phyloP scores from a whole-genome alignment of 2,888 invertebrate species.

The Orgyia antiqua region DNA sequence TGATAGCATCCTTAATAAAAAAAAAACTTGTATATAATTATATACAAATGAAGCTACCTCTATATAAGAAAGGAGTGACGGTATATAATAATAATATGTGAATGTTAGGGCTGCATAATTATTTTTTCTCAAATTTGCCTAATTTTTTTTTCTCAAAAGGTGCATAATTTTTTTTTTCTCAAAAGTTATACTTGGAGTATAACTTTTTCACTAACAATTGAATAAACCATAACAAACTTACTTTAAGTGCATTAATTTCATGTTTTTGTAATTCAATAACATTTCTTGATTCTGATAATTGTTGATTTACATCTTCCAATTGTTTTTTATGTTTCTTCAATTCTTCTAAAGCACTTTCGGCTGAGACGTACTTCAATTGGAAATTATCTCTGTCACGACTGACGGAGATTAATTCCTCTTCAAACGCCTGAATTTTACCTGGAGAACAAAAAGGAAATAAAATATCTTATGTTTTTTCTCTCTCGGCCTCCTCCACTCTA shows the following conservation, averaged over 20 bases:
- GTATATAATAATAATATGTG: too few species aligned
- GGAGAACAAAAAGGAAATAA: conserved; percentile 12
- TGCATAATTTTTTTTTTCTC: too few species aligned
- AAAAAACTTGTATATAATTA: too few species aligned
- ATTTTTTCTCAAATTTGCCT: too few species aligned
- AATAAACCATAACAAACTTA: conserved; percentile 31
- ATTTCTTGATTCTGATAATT: conserved; percentile 55
- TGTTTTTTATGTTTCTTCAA: conserved; percentile 75
- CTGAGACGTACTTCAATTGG: conserved; percentile 69
- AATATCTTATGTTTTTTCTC: too few species aligned
- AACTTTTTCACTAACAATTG: too few species aligned
- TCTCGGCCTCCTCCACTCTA: too few species aligned
- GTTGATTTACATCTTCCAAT: conserved; percentile 70
- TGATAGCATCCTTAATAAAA: conserved; percentile 55
- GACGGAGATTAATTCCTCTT: conserved; percentile 65
- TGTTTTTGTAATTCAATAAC: conserved; percentile 66
- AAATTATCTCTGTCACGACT: conserved; percentile 65
- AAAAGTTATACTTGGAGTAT: too few species aligned
- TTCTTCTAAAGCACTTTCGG: conserved; percentile 72
- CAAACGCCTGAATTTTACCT: conserved; percentile 67
- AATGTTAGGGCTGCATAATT: too few species aligned
- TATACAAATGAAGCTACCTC: too few species aligned
- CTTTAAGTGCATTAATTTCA: conserved; percentile 63
- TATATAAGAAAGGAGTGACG: too few species aligned
- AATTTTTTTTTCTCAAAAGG: too few species aligned